Base-by-base conservation (phyloP, 2,797 vertebrate species). In the Cynopterus sphinx region DNA sequence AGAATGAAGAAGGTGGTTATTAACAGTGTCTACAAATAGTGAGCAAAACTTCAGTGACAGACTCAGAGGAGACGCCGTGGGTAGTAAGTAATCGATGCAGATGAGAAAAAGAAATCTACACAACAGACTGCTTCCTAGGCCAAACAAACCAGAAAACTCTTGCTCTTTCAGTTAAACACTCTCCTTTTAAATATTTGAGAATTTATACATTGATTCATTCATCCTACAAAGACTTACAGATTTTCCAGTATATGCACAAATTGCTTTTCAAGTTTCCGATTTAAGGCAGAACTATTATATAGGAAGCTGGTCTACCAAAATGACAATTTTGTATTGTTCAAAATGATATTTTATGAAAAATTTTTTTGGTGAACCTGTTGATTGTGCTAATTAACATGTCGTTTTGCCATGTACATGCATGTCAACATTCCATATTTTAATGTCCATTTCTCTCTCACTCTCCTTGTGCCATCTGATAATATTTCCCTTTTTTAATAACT, bases 161-260 rank as follows among this genome's bases (percentile, higher is more conserved):
- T 86, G 43, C 46, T 86, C 19, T 53, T 91, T 94, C 26, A 59
- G 46, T 41, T 83, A 81, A 73, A 74, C 26, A 17, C 24, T 91
- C 75, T 77, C 51, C 87, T 87, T 95, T 90, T 26, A 63, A 86
- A 74, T 63, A 82, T 67, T 68, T 71, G 28, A 92, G 95, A 78
- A 92, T 87, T 94, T 16, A 46, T 13, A 12, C 13, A 70, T 87
- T 90, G 71, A 65, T 85, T 88, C 57, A 71, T 11, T 79, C 6
- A 61, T 51, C 49, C 41, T 65, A 46, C 4, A 92, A 31, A 36
- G 95, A 86, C 61, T 92, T 92, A 77, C 46, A 15, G 28, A 87
- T 79, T 36, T n/a, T 6, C 74, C 75, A 31, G 65, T 49, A 41
- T n/a, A 41, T n/a, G 22, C 9, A n/a, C 22, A 59, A 49, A n/a